A percentile compares a stretch with the other conserved stretches of the same genome.
These are phyloP conservation scores for Scolopax mira DNA, from an alignment of 2,113 vertebrate genomes.

Conservation along the genomic window DNA sequence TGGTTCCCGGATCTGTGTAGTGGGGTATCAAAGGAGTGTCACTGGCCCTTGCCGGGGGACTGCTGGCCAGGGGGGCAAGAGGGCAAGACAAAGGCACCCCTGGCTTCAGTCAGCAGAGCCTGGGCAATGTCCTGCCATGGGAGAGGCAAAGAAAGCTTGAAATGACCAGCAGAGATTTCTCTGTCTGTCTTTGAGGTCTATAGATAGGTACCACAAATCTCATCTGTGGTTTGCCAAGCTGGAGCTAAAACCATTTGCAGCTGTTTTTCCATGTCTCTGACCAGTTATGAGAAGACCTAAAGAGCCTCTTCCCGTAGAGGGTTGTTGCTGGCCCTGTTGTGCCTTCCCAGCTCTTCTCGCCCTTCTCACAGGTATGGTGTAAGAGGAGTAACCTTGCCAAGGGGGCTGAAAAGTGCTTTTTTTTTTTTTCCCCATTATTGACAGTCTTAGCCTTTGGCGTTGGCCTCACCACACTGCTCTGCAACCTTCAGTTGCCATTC, in stretches of 20 bases:
- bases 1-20: not conserved
- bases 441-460: not conserved
- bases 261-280: not conserved
- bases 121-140: not conserved
- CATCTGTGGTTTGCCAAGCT: not conserved
- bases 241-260: not conserved
- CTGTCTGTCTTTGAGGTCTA: not conserved
- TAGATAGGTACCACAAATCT: not conserved
- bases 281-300: not conserved
- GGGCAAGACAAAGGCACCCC: not conserved
- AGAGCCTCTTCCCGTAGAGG: not conserved
- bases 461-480: rapidly evolving
- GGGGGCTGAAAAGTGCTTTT: not conserved
- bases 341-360: not conserved
- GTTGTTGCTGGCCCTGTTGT: not conserved
- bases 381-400: not conserved
- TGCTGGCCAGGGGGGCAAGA: not conserved
- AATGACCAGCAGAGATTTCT: not conserved
- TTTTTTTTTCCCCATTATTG: not conserved
- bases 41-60: not conserved
- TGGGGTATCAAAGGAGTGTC: not conserved
- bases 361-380: not conserved
- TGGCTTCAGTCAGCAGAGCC: not conserved
- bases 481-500: rapidly evolving
- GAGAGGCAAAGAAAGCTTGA: not conserved